Evolutionary conservation across 2,888 invertebrate species (phyloP), one percentile per base, ranked within the genome.

Genomic region (Tholera decimalis): DNA sequence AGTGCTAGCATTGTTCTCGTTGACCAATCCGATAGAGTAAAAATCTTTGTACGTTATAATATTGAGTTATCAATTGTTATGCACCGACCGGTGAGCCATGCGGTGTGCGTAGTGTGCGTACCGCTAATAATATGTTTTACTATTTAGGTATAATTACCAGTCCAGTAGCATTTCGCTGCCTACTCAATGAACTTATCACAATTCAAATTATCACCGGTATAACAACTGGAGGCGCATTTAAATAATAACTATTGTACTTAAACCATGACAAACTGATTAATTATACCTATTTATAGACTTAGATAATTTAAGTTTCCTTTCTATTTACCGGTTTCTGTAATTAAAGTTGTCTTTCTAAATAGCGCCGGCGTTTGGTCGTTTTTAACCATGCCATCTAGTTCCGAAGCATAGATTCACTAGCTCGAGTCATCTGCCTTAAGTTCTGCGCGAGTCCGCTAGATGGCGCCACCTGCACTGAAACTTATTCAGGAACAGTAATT

Each of bases 371-470:
- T 39, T 50, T 24, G 15, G 37, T 22, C 13, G 26, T n/a, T 37
- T 50, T 30, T 47, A 44, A 56, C 56, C n/a, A 35, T 67, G 89
- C 90, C 91, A 88, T 90, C 91, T 91, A 86, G 83, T 71, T 51
- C 53, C 44, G 35, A 35, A 30, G 57, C 33, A 46, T 41, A 41
- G 68, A 83, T 76, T 75, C 67, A 53, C 55, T 47, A 28, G 60
- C 55, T 41, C 57, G 46, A 67, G 62, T 46, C 24, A 47, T 22
- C 60, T 69, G 47, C 39, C 33, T 64, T 49, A 49, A 73, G 74
- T 87, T 85, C 73, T 59, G 54, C 51, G 26, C 44, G 11, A n/a
- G 30, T 26, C 43, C 43, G 28, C 50, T 30, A 89, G 91, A 88
- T 90, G 91, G 89, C 90, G 90, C 83, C 74, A 74, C 70, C 60